phyloP scores from a whole-genome alignment of 2,797 vertebrate species.

The Takifugu ocellatus region DNA sequence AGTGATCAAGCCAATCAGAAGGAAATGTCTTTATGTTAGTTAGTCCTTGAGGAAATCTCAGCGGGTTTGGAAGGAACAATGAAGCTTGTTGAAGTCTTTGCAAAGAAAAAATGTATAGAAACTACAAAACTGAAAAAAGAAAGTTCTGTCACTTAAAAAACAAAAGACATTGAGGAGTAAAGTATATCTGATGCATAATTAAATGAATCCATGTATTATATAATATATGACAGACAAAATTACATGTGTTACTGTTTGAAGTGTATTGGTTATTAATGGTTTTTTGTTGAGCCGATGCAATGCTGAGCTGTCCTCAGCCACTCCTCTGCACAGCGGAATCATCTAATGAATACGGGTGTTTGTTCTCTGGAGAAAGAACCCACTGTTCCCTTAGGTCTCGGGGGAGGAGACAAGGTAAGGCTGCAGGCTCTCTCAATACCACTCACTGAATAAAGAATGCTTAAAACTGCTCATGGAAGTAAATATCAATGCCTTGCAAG shows the following conservation, averaged over 20 bases:
- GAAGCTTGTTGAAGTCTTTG: too few relatives aligned
- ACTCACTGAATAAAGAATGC: constrained; percentile 52
- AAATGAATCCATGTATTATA: too few relatives aligned
- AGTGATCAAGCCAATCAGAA: too few relatives aligned
- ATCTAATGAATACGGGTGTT: constrained; percentile 69
- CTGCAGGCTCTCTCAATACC: constrained; percentile 51
- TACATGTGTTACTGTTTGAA: constrained; percentile 51
- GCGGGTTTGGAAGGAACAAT: too few relatives aligned
- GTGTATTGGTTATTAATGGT: constrained; percentile 23
- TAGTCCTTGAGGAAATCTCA: too few relatives aligned
- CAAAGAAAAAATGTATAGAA: too few relatives aligned
- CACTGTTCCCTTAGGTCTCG: constrained; percentile 64
- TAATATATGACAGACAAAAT: neutral
- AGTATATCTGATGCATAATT: too few relatives aligned
- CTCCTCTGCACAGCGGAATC: constrained; percentile 46
- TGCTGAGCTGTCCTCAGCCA: constrained; percentile 40
- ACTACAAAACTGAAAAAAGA: too few relatives aligned
- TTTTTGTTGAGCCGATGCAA: constrained; percentile 6
- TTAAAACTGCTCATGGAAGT: constrained; percentile 13
- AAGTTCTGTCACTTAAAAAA: too few relatives aligned
- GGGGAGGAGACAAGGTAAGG: constrained; percentile 60
- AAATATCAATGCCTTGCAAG: constrained; percentile 29
- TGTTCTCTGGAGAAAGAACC: constrained; percentile 71
- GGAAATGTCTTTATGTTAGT: too few relatives aligned
- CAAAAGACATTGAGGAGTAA: too few relatives aligned